Conservation (phyloP, 1,140 invertebrate species). For the Brachionus plicatilis region DNA sequence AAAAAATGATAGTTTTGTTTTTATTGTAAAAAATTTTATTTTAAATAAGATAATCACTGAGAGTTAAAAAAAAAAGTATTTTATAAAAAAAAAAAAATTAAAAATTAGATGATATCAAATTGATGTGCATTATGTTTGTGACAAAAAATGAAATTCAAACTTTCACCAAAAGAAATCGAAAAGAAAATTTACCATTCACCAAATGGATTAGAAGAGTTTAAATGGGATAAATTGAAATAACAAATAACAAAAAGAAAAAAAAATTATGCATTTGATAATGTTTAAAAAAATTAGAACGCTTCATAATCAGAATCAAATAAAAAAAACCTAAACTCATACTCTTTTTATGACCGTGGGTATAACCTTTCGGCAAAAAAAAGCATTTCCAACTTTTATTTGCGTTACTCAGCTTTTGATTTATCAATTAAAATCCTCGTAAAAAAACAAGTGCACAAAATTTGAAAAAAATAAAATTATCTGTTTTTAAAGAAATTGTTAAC, state of each 20-base stretch:
- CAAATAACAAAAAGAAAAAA: not conserved
- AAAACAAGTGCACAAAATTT: not conserved
- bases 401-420: not conserved
- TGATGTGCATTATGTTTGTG: not conserved
- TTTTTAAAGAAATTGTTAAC: not conserved
- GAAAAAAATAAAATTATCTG: not conserved
- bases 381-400: not conserved
- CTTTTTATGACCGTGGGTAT: not conserved
- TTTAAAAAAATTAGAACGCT: not conserved
- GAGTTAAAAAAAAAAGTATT: not conserved
- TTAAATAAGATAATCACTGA: constrained; percentile 1
- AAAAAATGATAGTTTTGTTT: not conserved
- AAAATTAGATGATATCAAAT: not conserved
- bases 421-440: not conserved
- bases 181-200: not conserved
- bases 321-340: not conserved
- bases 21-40: not conserved
- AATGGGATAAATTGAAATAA: not conserved
- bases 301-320: not conserved
- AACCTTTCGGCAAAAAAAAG: not conserved
- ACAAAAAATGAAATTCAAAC: not conserved
- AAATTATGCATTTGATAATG: not conserved
- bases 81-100: not conserved
- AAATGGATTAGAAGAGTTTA: not conserved
- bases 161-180: not conserved